Base-by-base conservation (phyloP, 2,797 vertebrate genomes). In the Coccyzus lansbergi region DNA sequence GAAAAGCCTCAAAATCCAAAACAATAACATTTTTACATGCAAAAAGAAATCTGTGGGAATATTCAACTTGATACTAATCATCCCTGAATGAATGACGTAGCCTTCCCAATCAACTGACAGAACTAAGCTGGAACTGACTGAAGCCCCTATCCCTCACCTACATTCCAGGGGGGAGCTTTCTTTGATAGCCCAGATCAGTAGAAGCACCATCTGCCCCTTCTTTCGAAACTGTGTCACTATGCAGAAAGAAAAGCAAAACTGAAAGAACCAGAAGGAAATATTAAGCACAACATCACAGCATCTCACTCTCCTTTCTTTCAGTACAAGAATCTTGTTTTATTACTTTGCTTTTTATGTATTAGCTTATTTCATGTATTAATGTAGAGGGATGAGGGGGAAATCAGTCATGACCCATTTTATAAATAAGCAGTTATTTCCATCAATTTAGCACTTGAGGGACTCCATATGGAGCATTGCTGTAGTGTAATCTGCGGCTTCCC, bases 101-200 rank as follows among this genome's bases (percentile, higher is more conserved):
- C 38, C 33, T 53, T 78, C 40, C 31, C n/a, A 75, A 81, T 83
- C 17, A 86, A 81, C 33, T 64, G 56, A 83, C 29, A 81, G 72
- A 33, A 79, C 36, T 19, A 84, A 53, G 22, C 46, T 81, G 55
- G 46, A 93, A 86, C 18, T 62, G 44, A 34, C 80, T 90, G 64
- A 88, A 88, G 36, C 9, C 24, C 58, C 51, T 78, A 8, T 69
- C 46, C 51, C 51, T 79, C 3, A 1, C 40, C 6, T 87, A 40
- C 40, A 44, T 87, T 65, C n/a, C 51, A 90, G 81, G 31, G 88
- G 62, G 67, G 24, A n/a, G 74, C 24, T 75, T 90, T 90, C 77
- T 91, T 82, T 79, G 70, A 90, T 90, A 93, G 42, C 49, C 91
- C 40, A 40, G 58, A 88, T 94, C 40, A 38, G 83, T 68, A 94